phyloP scores from a whole-genome alignment of 2,113 vertebrate genomes.

The Syngnathus typhle region DNA sequence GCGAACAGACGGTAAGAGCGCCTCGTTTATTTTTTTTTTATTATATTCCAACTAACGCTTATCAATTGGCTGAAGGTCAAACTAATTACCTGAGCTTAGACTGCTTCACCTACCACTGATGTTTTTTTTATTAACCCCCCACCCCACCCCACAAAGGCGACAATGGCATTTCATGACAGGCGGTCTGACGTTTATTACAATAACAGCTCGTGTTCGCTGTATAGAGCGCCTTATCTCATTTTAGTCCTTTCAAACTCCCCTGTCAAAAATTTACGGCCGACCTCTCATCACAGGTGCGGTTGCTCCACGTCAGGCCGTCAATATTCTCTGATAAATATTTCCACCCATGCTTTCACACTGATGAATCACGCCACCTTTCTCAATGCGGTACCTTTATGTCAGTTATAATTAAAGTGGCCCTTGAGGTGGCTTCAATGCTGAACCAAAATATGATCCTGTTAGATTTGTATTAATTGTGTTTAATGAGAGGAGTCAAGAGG shows the following conservation, averaged over 20 bases:
- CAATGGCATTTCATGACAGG: constrained; percentile 2
- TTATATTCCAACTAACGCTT: neutral
- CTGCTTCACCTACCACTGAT: neutral
- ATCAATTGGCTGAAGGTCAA: neutral
- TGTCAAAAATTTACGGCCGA: constrained; percentile 2
- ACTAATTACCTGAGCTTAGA: neutral
- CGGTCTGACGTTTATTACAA: constrained; percentile 19
- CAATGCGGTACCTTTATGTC: neutral
- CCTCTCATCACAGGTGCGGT: constrained; percentile 11
- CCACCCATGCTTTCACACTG: neutral
- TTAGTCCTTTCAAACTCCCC: constrained; percentile 21
- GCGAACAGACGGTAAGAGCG: neutral
- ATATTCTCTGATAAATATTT: neutral
- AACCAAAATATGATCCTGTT: neutral
- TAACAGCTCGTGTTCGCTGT: constrained; percentile 12
- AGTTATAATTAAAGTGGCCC: neutral
- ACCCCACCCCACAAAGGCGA: neutral
- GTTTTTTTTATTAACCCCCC: neutral
- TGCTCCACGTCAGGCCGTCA: neutral
- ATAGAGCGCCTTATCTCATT: constrained; percentile 33
- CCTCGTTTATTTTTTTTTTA: neutral
- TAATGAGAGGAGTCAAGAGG: neutral
- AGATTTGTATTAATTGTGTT: neutral
- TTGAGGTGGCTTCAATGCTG: neutral
- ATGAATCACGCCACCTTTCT: neutral